Percentiles rank a stretch among this genome's conserved stretches.
Evolutionary conservation across 2,888 invertebrate genomes (phyloP).

Genomic region (Cybosia mesomella): DNA sequence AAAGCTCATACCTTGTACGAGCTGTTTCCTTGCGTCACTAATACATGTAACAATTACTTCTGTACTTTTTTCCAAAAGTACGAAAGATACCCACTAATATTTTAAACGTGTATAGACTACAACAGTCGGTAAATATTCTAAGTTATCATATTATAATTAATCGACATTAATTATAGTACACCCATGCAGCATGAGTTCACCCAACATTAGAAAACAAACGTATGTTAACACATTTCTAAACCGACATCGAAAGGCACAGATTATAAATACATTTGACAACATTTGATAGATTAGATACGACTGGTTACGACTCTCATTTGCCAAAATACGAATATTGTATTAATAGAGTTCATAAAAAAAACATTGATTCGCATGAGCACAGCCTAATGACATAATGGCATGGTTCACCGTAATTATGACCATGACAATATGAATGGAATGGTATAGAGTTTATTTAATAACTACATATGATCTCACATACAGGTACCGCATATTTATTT

Average conservation of each 20-base stretch:
- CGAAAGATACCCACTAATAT: not conserved
- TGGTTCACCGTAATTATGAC: constrained; percentile 12
- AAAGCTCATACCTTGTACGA: too few relatives aligned
- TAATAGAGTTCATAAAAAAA: constrained; percentile 6
- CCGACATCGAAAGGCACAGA: not conserved
- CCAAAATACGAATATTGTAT: not conserved
- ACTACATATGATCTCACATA: constrained; percentile 5
- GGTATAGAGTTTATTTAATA: constrained; percentile 9
- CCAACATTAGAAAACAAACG: not conserved
- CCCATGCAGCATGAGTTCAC: not conserved
- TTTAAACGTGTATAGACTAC: not conserved
- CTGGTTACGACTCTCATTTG: not conserved
- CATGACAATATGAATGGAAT: constrained; percentile 16
- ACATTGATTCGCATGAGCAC: constrained; percentile 18
- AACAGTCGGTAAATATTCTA: not conserved
- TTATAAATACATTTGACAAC: not conserved
- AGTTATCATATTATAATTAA: not conserved
- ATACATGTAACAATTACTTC: too few relatives aligned
- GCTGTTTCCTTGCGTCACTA: too few relatives aligned
- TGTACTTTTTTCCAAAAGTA: too few relatives aligned
- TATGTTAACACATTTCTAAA: not conserved
- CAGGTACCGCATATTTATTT: too few relatives aligned
- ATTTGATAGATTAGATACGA: constrained; percentile 2
- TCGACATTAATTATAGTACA: not conserved
- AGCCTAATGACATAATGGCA: constrained; percentile 17